Evolutionary conservation across 2,888 invertebrate genomes (phyloP), one percentile per base, ranked within the genome.

Genomic region (Notocelia uddmanniana): DNA sequence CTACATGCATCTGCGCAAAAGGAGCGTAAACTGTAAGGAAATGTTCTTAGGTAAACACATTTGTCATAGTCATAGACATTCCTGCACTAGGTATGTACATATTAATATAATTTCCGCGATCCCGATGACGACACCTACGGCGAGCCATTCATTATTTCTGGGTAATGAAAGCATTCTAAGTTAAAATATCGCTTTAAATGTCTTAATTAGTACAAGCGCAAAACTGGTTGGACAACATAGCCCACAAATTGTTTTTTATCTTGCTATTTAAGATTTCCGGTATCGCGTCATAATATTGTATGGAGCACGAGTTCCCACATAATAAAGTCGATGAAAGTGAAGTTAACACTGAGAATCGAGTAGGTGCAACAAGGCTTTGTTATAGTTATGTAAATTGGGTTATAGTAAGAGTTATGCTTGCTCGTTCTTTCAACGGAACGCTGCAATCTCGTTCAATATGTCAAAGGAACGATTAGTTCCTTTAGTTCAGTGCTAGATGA

Each of bases 361-460:
- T 75, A 78, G 78, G 26, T 50, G 63, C 34, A 69, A 69, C 57
- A 64, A 54, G 80, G 76, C 77, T 85, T 85, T 85, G 85, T 86
- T 84, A 79, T 80, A 78, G 75, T 64, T 82, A 81, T 80, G 80
- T 73, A 85, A 84, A 86, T 85, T 81, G 78, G 79, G 79, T 80
- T 78, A 75, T 31, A 6, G 31, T 31, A 6, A 31, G 31, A 31
- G 31, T 52, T 37, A 11, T 37, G 37, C 37, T 37, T 37, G 37
- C 11, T 37, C 37, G 11, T 37, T 37, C 37, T 11, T 37, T 10
- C 0, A 37, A 10, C 0, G 37, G 37, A 37, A 11, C 13, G 37
- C 37, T 37, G 1, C 37, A 11, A 37, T 37, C 37, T 11, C 0
- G 37, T 37, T 37, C 37, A 37, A 37, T 37, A 10, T 10, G 1